phyloP scores from a whole-genome alignment of 2,888 invertebrate species.

The Cephus rjabovi region DNA sequence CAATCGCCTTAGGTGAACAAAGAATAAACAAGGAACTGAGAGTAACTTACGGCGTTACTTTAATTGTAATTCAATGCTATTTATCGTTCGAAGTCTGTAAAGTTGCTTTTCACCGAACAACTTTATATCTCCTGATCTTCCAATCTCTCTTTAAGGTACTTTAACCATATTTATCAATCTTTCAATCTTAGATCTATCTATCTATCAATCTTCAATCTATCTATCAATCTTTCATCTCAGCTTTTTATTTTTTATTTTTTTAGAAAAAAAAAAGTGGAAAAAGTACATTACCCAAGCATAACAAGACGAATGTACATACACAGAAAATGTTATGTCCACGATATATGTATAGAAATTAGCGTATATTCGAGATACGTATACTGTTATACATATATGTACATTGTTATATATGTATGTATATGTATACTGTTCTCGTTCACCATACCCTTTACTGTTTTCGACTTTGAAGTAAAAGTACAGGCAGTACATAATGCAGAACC shows the following conservation, averaged over 20 bases:
- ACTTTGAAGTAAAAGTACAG: constrained; percentile 22
- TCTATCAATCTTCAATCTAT: too few relatives aligned
- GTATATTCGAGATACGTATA: too few relatives aligned
- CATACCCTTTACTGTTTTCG: constrained; percentile 35
- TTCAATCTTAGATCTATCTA: too few relatives aligned
- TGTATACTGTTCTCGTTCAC: too few relatives aligned
- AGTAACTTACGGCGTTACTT: constrained; percentile 19
- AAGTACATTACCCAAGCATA: too few relatives aligned
- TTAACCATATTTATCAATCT: too few relatives aligned
- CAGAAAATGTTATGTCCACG: neutral
- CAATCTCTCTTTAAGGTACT: neutral
- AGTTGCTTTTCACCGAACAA: constrained; percentile 32
- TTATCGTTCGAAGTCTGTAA: constrained; percentile 32
- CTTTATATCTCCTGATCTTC: constrained; percentile 31
- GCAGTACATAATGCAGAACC: constrained; percentile 26
- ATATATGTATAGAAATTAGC: neutral
- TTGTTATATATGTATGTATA: too few relatives aligned
- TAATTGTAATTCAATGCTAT: constrained; percentile 43
- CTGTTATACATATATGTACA: too few relatives aligned
- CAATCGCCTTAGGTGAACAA: constrained; percentile 11
- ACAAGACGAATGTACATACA: too few relatives aligned
- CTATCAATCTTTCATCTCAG: constrained; percentile 2
- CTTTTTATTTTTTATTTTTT: constrained; percentile 24
- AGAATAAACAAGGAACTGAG: neutral
- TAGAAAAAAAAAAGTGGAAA: constrained; percentile 30